Conservation (phyloP, 1,140 invertebrate species). For the Teleopsis dalmanni region DNA sequence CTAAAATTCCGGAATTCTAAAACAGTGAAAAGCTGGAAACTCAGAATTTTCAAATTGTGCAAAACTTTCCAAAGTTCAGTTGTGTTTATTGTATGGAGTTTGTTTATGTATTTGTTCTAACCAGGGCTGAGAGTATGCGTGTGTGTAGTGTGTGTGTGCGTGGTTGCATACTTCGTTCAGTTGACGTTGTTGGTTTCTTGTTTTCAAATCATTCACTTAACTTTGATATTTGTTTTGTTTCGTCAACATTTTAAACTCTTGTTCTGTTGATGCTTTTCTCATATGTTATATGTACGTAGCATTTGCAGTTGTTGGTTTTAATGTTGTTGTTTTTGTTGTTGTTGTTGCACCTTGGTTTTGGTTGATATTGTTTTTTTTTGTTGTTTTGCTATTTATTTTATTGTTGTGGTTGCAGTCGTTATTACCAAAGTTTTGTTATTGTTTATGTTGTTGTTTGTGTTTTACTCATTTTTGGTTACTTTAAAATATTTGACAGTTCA, state of each 20-base stretch:
- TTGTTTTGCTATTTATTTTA: not conserved
- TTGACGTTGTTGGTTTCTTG: too few relatives aligned
- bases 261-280: not conserved
- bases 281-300: not conserved
- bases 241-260: not conserved
- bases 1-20: too few relatives aligned
- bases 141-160: too few relatives aligned
- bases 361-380: not conserved
- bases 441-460: conserved; percentile 6
- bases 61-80: too few relatives aligned
- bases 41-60: too few relatives aligned
- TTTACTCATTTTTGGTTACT: conserved; percentile 3
- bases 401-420: not conserved
- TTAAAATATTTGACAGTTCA: too few relatives aligned
- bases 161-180: too few relatives aligned
- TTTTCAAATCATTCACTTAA: too few relatives aligned
- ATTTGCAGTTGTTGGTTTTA: conserved; percentile 1
- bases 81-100: too few relatives aligned
- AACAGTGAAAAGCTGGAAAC: too few relatives aligned
- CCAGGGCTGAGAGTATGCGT: too few relatives aligned
- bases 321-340: not conserved
- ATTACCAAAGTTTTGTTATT: not conserved
- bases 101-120: too few relatives aligned
- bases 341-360: not conserved
- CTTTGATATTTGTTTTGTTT: not conserved